Percentiles rank a stretch among this genome's conserved stretches.
These are phyloP conservation scores for Cervus canadensis DNA, from an alignment of 2,113 vertebrate species.

Conservation along the genomic window DNA sequence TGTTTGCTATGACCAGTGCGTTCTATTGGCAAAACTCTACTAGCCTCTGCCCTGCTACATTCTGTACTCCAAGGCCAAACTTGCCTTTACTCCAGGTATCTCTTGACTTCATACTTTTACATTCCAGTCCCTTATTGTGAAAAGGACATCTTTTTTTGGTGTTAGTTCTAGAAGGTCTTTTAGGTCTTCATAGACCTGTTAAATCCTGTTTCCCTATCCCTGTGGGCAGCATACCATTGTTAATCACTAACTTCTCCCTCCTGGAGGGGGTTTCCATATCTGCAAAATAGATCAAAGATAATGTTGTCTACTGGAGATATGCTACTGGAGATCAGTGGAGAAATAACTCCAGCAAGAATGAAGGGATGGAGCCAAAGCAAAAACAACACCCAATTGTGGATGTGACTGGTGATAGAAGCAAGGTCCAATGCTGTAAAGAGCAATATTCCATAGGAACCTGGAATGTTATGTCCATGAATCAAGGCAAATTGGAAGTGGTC, in stretches of 20 bases:
- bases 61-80: background rate
- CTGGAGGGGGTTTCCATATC: background rate
- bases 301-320: background rate
- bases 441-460: background rate
- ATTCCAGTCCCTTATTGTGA: background rate
- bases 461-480: background rate
- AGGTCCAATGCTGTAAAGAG: background rate
- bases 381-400: background rate
- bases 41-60: background rate
- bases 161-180: background rate
- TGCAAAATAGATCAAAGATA: background rate
- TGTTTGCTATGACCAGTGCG: background rate
- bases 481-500: background rate
- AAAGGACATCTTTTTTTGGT: background rate
- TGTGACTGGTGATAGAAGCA: background rate
- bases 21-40: background rate
- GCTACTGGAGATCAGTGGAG: background rate
- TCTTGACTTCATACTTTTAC: background rate
- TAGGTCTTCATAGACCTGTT: background rate
- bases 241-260: background rate
- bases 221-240: background rate
- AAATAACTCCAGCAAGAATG: background rate
- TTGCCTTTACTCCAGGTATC: background rate
- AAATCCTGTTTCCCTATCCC: background rate
- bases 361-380: background rate